A percentile compares a stretch with the other conserved stretches of the same genome.
Conservation (phyloP, 1,140 invertebrate genomes). For the Lasioglossum albipes region DNA sequence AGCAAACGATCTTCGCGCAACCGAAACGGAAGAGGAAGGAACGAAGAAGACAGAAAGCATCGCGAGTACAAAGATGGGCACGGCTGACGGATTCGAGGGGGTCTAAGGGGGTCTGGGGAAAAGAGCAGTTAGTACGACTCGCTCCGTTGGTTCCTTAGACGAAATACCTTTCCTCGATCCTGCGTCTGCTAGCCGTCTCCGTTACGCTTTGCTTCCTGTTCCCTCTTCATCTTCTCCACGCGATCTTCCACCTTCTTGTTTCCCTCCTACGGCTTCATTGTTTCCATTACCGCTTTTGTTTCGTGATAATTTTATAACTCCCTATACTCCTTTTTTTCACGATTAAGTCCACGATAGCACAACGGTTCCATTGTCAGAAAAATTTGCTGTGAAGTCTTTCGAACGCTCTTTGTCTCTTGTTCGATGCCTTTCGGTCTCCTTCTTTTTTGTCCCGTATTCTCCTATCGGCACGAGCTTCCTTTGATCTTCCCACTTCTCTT, state of each 20-base stretch:
- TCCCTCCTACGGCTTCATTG: not conserved
- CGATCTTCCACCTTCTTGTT: not conserved
- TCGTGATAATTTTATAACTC: constrained; percentile 4
- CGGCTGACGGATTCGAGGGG: constrained; percentile 42
- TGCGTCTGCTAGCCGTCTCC: constrained; percentile 22
- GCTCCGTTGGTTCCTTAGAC: constrained; percentile 56
- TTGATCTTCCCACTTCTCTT: not conserved
- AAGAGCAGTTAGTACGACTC: constrained; percentile 56
- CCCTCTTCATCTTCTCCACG: not conserved
- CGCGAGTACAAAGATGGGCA: constrained; percentile 51
- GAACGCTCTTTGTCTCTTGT: not conserved
- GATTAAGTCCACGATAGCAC: not conserved
- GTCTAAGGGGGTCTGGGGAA: constrained; percentile 25
- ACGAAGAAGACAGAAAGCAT: constrained; percentile 48
- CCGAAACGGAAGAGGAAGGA: constrained; percentile 11
- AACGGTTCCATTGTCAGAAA: not conserved
- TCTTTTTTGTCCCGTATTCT: not conserved
- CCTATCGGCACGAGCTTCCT: not conserved
- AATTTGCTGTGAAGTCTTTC: not conserved
- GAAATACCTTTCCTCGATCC: constrained; percentile 53
- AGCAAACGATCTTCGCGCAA: constrained; percentile 28
- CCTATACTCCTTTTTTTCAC: not conserved
- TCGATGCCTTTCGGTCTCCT: not conserved
- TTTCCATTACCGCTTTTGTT: constrained; percentile 7
- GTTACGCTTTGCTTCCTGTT: constrained; percentile 20